Evolutionary conservation across 2,797 vertebrate species (phyloP), one percentile per base, ranked within the genome.

Genomic region (Garrulus glandarius): DNA sequence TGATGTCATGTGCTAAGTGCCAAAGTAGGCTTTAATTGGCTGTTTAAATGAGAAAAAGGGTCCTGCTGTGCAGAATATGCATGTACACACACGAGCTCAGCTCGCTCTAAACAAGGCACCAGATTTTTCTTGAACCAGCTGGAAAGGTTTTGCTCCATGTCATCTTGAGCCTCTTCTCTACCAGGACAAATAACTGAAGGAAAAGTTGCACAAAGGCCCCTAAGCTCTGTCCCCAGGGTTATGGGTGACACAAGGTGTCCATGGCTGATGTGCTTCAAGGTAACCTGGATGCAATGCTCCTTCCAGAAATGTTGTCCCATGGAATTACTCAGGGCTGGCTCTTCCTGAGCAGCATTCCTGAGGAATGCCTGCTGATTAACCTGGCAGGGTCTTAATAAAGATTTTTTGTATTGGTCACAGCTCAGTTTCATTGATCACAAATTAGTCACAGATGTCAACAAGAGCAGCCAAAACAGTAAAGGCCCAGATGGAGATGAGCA

Each of bases 401-500:
- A 87, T 90, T 96, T 97, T 96, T 96, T 93, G 81, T 92, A 72
- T 96, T 97, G 96, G 96, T 97, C 97, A 96, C 97, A 97, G 94
- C 94, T 96, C 36, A 1, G 84, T 89, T 94, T 89, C 96, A 93
- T 93, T 90, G 39, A 97, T 97, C 96, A 96, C 16, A 11, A 89
- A 97, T 98, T 97, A 97, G 97, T 96, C 97, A 96, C 96, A 97
- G 97, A 97, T 97, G 97, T 98, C 97, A 92, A 70, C 96, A 95
- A 71, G 93, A 96, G 94, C 72, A 94, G 76, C 77, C 92, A 96
- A 94, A 96, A 78, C 78, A 87, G 77, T 80, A 89, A 95, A 97
- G 98, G 96, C 97, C 97, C 97, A 98, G 94, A 89, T 21, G 76
- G 95, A 97, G 96, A 94, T 0, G 88, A 97, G 90, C 88, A 52